phyloP scores from a whole-genome alignment of 2,888 invertebrate species.

The Cataglyphis albicans region DNA sequence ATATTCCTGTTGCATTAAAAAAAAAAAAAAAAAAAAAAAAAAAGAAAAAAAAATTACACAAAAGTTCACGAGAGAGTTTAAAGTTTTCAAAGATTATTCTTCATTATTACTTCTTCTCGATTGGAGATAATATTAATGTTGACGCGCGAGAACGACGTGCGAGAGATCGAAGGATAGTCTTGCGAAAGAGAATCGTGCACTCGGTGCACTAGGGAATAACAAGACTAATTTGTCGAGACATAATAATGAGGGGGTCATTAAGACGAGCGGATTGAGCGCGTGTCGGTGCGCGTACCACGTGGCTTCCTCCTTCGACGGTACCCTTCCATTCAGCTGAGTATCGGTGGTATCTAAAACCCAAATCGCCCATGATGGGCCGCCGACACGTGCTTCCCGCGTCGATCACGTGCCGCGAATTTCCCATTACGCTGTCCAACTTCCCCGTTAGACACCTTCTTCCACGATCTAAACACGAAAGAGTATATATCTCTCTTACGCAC shows the following conservation, averaged over 20 bases:
- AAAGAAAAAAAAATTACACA: background rate
- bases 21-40: background rate
- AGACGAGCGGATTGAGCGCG: slow-evolving; percentile 71
- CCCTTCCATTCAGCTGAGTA: slow-evolving; percentile 61
- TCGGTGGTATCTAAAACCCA: slow-evolving; percentile 61
- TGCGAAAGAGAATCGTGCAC: slow-evolving; percentile 17
- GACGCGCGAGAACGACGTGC: background rate
- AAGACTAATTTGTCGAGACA: slow-evolving; percentile 83
- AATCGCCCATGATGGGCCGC: slow-evolving; percentile 64
- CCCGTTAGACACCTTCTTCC: slow-evolving; percentile 28
- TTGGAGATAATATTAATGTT: slow-evolving; percentile 10
- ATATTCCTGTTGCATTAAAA: background rate
- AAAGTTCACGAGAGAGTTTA: background rate
- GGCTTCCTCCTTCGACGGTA: slow-evolving; percentile 47
- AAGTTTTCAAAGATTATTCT: background rate
- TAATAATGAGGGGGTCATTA: slow-evolving; percentile 83
- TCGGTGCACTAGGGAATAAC: slow-evolving; percentile 46
- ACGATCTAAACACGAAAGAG: background rate
- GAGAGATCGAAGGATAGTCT: slow-evolving; percentile 34
- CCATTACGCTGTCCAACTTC: slow-evolving; percentile 38
- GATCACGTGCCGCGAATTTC: slow-evolving; percentile 58
- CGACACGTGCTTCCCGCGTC: slow-evolving; percentile 70
- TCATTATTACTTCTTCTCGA: background rate
- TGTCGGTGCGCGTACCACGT: slow-evolving; percentile 70
- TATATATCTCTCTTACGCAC: background rate